phyloP scores from a whole-genome alignment of 2,113 vertebrate genomes.

The Saccopteryx leptura region DNA sequence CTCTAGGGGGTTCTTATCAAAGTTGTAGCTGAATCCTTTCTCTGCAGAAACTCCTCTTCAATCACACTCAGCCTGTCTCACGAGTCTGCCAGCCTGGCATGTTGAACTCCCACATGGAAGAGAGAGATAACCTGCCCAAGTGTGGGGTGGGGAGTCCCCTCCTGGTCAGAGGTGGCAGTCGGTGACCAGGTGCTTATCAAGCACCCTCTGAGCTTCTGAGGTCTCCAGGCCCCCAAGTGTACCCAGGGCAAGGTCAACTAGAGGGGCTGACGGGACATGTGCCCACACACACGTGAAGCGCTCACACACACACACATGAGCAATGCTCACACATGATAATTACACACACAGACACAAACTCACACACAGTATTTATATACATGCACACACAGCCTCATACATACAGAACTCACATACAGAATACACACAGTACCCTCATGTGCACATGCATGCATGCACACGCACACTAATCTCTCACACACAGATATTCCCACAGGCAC shows the following conservation, averaged over 20 bases:
- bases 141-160: not conserved
- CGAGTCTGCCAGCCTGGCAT: not conserved
- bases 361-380: not conserved
- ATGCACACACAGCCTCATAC: not conserved
- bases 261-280: not conserved
- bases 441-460: too few species aligned
- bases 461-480: not conserved
- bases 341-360: not conserved
- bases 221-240: not conserved
- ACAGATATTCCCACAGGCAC: too few species aligned
- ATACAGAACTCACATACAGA: not conserved
- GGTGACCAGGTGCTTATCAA: not conserved
- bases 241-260: not conserved
- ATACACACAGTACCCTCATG: accelerated
- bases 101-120: accelerated
- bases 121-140: not conserved
- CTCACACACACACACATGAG: not conserved
- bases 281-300: accelerated
- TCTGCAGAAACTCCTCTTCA: not conserved
- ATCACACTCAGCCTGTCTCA: not conserved
- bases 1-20: not conserved
- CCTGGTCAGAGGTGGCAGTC: not conserved
- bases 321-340: too few species aligned
- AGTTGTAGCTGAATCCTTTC: not conserved
- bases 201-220: not conserved